Evolutionary conservation across 2,797 vertebrate genomes (phyloP).

Genomic region (Sphenopsis melanotis): DNA sequence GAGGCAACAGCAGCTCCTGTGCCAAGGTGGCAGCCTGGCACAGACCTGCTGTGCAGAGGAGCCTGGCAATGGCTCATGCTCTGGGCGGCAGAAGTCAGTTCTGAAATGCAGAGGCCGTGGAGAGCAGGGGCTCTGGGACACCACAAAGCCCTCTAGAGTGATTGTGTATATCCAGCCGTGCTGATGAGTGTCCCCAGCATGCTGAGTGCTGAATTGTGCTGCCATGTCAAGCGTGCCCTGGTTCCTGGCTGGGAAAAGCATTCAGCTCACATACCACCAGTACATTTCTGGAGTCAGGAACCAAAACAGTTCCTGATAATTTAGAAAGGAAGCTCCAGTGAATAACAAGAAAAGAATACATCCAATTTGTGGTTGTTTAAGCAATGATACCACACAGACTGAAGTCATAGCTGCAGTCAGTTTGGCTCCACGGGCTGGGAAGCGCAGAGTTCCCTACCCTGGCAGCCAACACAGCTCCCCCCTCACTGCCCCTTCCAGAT

Average conservation of each 20-base stretch:
- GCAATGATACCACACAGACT: neutral
- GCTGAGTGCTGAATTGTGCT: neutral
- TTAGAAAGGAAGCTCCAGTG: neutral
- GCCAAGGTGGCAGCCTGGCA: neutral
- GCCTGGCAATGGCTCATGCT: neutral
- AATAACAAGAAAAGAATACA: neutral
- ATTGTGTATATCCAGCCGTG: neutral
- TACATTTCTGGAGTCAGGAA: neutral
- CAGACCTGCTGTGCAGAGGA: neutral
- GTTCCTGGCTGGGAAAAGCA: neutral
- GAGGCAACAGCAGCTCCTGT: neutral
- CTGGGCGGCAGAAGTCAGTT: neutral
- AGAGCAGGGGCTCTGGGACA: neutral
- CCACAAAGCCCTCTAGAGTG: neutral
- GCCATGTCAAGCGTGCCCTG: fast-evolving
- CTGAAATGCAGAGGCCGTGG: neutral
- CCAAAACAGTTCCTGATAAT: neutral
- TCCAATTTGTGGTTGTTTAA: neutral
- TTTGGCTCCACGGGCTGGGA: neutral
- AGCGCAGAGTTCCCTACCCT: fast-evolving
- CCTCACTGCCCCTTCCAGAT: fast-evolving
- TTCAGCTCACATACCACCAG: neutral
- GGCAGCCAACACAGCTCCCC: neutral
- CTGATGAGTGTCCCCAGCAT: neutral
- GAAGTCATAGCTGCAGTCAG: neutral